A percentile compares a stretch with the other conserved stretches of the same genome.
These are phyloP conservation scores for Solen grandis DNA, from an alignment of 1,140 invertebrate species.

Conservation along the genomic window DNA sequence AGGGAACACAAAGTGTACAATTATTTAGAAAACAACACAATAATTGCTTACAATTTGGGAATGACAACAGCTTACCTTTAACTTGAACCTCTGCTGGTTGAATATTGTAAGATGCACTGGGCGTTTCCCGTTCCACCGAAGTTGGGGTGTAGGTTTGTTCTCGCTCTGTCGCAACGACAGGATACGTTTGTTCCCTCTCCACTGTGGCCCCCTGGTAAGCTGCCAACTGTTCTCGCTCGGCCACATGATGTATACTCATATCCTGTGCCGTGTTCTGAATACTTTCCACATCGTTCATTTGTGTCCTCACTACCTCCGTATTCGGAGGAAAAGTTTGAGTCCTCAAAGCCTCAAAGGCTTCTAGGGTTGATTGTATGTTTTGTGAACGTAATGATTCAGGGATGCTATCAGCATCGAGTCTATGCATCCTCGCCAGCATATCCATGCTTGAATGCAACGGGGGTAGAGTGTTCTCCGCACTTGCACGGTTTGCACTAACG, in stretches of 20 bases:
- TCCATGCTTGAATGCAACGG: conserved; percentile 50
- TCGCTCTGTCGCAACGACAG: not conserved
- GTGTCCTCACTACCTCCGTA: not conserved
- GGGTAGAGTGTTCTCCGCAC: conserved; percentile 12
- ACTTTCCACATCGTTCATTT: not conserved
- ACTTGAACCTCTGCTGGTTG: conserved; percentile 32
- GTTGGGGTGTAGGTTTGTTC: conserved; percentile 49
- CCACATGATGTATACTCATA: conserved; percentile 47
- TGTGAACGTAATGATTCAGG: conserved; percentile 49
- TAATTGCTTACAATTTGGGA: not conserved
- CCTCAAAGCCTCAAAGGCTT: conserved; percentile 47
- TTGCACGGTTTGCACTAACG: conserved; percentile 1
- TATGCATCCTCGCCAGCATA: conserved; percentile 43
- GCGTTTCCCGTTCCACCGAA: conserved; percentile 3
- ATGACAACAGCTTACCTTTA: conserved; percentile 24
- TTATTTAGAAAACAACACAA: not conserved
- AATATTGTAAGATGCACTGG: conserved; percentile 3
- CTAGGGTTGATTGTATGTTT: conserved; percentile 42
- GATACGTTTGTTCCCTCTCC: conserved; percentile 18
- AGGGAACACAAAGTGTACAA: not conserved
- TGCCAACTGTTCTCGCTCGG: conserved; percentile 38
- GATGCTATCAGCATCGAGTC: conserved; percentile 38
- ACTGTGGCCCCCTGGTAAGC: conserved; percentile 20
- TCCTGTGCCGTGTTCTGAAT: conserved; percentile 46
- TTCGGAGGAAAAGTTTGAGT: conserved; percentile 46